Conservation (phyloP, 2,888 invertebrate genomes). For the Drosophila suboccidentalis region DNA sequence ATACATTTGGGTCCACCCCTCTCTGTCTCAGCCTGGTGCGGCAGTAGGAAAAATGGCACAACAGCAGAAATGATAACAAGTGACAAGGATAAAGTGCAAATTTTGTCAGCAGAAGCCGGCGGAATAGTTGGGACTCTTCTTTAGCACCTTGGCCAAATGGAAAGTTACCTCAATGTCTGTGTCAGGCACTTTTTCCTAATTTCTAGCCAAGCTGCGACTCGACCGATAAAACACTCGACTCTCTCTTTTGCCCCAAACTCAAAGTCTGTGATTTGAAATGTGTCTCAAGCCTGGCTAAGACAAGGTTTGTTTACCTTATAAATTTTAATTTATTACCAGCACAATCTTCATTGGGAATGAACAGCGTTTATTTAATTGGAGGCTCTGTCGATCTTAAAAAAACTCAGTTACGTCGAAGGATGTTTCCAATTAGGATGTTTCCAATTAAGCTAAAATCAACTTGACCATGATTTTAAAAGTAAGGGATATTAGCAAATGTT, state of each 20-base stretch:
- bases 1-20: constrained; percentile 27
- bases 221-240: constrained; percentile 62
- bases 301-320: constrained; percentile 73
- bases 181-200: constrained; percentile 62
- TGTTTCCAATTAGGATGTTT: constrained; percentile 23
- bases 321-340: constrained; percentile 76
- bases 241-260: constrained; percentile 4
- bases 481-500: too few relatives aligned
- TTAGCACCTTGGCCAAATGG: constrained; percentile 34
- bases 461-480: not conserved
- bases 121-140: constrained; percentile 52
- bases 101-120: constrained; percentile 63
- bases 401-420: constrained; percentile 50
- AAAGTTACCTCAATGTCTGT: constrained; percentile 25
- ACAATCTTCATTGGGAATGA: constrained; percentile 24
- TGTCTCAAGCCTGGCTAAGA: constrained; percentile 15
- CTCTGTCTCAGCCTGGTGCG: constrained; percentile 20
- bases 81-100: constrained; percentile 80
- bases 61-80: constrained; percentile 73
- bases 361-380: constrained; percentile 66
- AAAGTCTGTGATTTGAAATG: constrained; percentile 21
- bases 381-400: constrained; percentile 52
- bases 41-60: constrained; percentile 53
- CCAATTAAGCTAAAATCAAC: constrained; percentile 34
- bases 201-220: constrained; percentile 58